Conservation (phyloP, 2,888 invertebrate species). For the Drosophila villosipedis region DNA sequence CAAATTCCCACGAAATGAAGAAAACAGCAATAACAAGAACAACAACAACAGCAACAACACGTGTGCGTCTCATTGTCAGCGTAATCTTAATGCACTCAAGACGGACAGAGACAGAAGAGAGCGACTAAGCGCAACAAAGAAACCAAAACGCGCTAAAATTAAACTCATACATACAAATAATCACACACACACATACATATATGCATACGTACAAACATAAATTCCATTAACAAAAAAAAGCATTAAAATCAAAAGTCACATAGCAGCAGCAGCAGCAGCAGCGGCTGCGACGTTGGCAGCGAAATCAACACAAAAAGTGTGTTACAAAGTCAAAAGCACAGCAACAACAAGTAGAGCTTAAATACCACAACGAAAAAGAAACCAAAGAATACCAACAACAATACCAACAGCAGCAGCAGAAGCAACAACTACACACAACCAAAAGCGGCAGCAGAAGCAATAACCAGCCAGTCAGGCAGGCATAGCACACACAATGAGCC, state of each 20-base stretch:
- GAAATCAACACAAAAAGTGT: conserved; percentile 75
- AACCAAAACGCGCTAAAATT: conserved; percentile 19
- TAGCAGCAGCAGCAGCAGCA: conserved; percentile 52
- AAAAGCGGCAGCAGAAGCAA: conserved; percentile 44
- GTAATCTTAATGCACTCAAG: conserved; percentile 49
- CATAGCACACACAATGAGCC: conserved; percentile 61
- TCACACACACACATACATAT: not conserved
- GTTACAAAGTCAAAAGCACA: conserved; percentile 81
- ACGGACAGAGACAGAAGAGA: conserved; percentile 18
- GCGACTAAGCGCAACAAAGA: conserved; percentile 24
- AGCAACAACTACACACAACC: conserved; percentile 46
- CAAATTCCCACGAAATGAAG: conserved; percentile 59
- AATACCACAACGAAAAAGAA: conserved; percentile 74
- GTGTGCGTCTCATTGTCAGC: conserved; percentile 38
- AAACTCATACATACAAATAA: not conserved
- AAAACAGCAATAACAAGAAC: conserved; percentile 12
- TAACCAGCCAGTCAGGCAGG: conserved; percentile 57
- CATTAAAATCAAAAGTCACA: conserved; percentile 75
- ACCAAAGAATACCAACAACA: conserved; percentile 72
- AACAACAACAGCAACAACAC: conserved; percentile 22
- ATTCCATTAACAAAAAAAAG: conserved; percentile 59
- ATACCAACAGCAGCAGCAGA: conserved; percentile 18
- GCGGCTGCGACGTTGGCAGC: conserved; percentile 42
- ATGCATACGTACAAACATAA: conserved; percentile 18
- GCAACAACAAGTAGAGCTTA: conserved; percentile 77